A percentile compares a stretch with the other conserved stretches of the same genome.
Conservation (phyloP, 2,888 invertebrate genomes). For the Isoperla grammatica region DNA sequence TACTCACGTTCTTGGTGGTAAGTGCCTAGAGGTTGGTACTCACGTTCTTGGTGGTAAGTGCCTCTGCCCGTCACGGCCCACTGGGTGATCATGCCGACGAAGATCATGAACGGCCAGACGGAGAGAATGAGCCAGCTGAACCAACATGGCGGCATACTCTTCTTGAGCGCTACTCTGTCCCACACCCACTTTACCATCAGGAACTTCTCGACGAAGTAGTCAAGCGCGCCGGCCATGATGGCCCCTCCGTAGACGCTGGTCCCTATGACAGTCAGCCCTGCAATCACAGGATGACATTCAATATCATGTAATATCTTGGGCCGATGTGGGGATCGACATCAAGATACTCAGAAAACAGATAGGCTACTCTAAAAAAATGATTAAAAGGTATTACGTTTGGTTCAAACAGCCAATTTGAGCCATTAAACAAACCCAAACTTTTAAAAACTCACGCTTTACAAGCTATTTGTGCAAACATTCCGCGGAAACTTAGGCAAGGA, state of each 20-base stretch:
- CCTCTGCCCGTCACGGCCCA: slow-evolving; percentile 63
- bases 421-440: no score
- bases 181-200: slow-evolving; percentile 66
- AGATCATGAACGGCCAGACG: slow-evolving; percentile 64
- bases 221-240: slow-evolving; percentile 61
- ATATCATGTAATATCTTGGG: no score
- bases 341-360: no score
- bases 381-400: no score
- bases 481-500: no score
- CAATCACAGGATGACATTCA: slow-evolving; percentile 32
- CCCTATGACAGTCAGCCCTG: slow-evolving; percentile 64
- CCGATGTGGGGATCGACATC: no score
- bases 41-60: slow-evolving; percentile 58
- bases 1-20: no score
- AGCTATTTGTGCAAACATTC: no score
- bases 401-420: no score
- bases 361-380: no score
- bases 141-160: slow-evolving; percentile 58
- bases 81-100: slow-evolving; percentile 64
- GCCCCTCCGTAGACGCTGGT: slow-evolving; percentile 73
- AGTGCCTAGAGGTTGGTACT: no score
- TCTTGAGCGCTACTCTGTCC: slow-evolving; percentile 51
- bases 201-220: slow-evolving; percentile 69
- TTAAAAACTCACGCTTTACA: no score
- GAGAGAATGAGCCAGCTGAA: slow-evolving; percentile 68